phyloP scores from a whole-genome alignment of 1,140 invertebrate species.

The Liolophura sinensis region DNA sequence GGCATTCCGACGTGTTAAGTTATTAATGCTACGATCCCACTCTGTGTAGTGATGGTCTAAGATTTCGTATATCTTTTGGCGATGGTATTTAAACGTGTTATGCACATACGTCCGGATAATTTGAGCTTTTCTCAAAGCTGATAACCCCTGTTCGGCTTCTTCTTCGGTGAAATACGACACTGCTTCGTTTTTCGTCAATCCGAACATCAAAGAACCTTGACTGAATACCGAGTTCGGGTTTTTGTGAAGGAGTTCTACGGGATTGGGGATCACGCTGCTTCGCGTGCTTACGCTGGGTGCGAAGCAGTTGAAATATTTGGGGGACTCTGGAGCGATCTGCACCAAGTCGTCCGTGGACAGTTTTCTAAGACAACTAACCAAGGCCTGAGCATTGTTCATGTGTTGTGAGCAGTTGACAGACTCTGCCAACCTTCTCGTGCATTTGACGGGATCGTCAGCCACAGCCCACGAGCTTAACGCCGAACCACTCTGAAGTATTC shows the following conservation, averaged over 20 bases:
- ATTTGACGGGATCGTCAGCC: constrained; percentile 80
- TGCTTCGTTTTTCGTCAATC: constrained; percentile 85
- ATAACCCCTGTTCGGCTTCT: constrained; percentile 89
- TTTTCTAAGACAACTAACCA: constrained; percentile 81
- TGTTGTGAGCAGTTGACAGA: constrained; percentile 79
- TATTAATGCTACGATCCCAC: constrained; percentile 6
- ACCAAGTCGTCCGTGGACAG: constrained; percentile 77
- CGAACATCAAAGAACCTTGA: constrained; percentile 78
- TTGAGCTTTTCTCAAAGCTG: constrained; percentile 82
- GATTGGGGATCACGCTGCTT: constrained; percentile 13
- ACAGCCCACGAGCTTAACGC: constrained; percentile 90
- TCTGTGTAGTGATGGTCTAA: constrained; percentile 86
- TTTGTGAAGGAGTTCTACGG: constrained; percentile 45
- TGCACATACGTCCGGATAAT: constrained; percentile 87
- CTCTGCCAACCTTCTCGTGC: constrained; percentile 80
- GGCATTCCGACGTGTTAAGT: constrained; percentile 85
- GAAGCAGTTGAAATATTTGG: constrained; percentile 65
- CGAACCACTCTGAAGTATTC: constrained; percentile 91
- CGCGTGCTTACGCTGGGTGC: constrained; percentile 72
- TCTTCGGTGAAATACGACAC: constrained; percentile 83
- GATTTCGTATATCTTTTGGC: constrained; percentile 94
- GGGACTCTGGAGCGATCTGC: constrained; percentile 65
- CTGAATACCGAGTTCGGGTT: constrained; percentile 41
- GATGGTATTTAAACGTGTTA: constrained; percentile 81
- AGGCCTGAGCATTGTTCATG: constrained; percentile 55